phyloP scores from a whole-genome alignment of 2,888 invertebrate genomes.

The Eupithecia abbreviata region DNA sequence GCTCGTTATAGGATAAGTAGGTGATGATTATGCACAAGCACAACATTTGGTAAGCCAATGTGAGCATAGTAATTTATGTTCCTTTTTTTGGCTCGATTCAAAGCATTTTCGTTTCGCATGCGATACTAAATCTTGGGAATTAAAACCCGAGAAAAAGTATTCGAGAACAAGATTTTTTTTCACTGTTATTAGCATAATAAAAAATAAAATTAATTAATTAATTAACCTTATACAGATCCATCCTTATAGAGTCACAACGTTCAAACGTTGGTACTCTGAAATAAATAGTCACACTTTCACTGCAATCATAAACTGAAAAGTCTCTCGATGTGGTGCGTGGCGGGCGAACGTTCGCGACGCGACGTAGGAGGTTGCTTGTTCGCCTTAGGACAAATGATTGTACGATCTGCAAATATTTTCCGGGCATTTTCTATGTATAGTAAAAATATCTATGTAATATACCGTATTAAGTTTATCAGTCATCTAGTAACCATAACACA shows the following conservation, averaged over 20 bases:
- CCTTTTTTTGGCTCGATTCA: background rate
- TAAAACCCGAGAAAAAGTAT: background rate
- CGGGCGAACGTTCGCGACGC: too few relatives aligned
- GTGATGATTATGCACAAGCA: slow-evolving; percentile 29
- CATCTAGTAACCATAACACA: too few relatives aligned
- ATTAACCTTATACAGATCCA: too few relatives aligned
- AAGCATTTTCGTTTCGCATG: background rate
- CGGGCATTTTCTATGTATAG: too few relatives aligned
- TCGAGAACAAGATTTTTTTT: background rate
- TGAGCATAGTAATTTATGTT: slow-evolving; percentile 11
- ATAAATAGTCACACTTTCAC: slow-evolving; percentile 12
- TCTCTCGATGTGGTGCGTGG: background rate
- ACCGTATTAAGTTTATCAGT: too few relatives aligned
- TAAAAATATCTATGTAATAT: too few relatives aligned
- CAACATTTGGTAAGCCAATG: slow-evolving; percentile 22
- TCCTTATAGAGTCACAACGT: background rate
- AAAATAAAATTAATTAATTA: too few relatives aligned
- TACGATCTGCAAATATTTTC: too few relatives aligned
- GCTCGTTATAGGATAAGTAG: slow-evolving; percentile 34
- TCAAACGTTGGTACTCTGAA: background rate
- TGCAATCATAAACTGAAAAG: background rate
- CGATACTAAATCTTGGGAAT: background rate
- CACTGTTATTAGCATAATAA: too few relatives aligned
- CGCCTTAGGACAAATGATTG: too few relatives aligned
- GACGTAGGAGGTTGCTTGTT: too few relatives aligned